These are phyloP conservation scores for Saturnia pavonia DNA, from an alignment of 2,888 invertebrate species.

Conservation along the genomic window DNA sequence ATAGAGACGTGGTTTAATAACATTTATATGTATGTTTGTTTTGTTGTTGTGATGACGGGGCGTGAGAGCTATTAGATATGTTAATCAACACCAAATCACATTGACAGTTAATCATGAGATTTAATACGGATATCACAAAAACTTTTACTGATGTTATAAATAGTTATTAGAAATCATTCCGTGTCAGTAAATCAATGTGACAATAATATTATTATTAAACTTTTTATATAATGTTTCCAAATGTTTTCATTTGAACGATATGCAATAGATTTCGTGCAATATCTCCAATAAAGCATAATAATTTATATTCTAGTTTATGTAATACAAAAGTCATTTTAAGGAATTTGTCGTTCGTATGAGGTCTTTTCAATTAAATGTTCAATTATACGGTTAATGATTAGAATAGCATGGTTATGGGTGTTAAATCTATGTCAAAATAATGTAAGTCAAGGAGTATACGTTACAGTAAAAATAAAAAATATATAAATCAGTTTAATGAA, in stretches of 20 bases:
- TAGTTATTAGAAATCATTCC: neutral
- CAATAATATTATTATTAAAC: neutral
- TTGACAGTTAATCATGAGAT: neutral
- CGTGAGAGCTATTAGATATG: neutral
- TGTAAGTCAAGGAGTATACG: neutral
- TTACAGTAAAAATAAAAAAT: neutral
- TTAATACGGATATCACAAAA: neutral
- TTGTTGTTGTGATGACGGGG: neutral
- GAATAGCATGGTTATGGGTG: neutral
- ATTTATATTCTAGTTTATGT: neutral
- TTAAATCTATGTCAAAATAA: neutral
- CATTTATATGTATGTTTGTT: neutral
- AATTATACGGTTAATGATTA: neutral
- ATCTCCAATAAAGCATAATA: neutral
- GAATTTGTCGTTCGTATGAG: no score
- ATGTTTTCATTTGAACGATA: neutral
- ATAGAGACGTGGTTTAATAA: neutral
- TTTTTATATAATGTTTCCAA: neutral
- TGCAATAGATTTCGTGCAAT: neutral
- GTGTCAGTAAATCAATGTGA: neutral
- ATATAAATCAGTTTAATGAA: neutral
- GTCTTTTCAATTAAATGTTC: neutral
- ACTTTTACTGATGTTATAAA: neutral
- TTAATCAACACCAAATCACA: neutral
- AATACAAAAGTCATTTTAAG: neutral